Conservation (phyloP, 2,888 invertebrate genomes). For the Dryobota labecula region DNA sequence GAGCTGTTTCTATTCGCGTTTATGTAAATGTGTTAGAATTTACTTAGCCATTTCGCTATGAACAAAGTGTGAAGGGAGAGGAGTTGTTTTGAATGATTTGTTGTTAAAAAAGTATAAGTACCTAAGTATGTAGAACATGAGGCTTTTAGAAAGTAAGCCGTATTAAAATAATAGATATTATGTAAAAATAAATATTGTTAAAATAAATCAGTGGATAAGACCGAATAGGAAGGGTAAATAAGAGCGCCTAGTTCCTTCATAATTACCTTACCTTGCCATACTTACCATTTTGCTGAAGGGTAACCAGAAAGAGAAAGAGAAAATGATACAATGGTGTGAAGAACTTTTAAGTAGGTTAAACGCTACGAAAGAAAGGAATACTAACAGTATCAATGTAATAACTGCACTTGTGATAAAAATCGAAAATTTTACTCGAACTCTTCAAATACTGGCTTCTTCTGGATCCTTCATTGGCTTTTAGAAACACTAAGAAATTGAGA, state of each 20-base stretch:
- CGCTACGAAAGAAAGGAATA: not conserved
- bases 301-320: not conserved
- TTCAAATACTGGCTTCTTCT: not conserved
- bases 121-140: not conserved
- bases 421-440: not conserved
- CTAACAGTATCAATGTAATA: no score
- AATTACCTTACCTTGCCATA: not conserved
- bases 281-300: not conserved
- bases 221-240: not conserved
- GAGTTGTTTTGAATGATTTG: not conserved
- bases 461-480: slow-evolving; percentile 4
- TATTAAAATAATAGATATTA: no score
- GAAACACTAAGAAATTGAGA: slow-evolving; percentile 9
- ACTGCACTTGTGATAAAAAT: no score
- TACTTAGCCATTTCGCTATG: slow-evolving; percentile 50
- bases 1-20: slow-evolving; percentile 59
- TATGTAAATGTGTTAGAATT: slow-evolving; percentile 62
- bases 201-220: not conserved
- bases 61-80: slow-evolving; percentile 10
- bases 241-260: not conserved
- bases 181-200: no score
- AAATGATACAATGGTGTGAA: not conserved
- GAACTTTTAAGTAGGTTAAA: not conserved
- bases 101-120: not conserved
- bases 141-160: no score